Evolutionary conservation across 2,888 invertebrate species (phyloP), one percentile per base, ranked within the genome.

Genomic region (Athrips mouffetella): DNA sequence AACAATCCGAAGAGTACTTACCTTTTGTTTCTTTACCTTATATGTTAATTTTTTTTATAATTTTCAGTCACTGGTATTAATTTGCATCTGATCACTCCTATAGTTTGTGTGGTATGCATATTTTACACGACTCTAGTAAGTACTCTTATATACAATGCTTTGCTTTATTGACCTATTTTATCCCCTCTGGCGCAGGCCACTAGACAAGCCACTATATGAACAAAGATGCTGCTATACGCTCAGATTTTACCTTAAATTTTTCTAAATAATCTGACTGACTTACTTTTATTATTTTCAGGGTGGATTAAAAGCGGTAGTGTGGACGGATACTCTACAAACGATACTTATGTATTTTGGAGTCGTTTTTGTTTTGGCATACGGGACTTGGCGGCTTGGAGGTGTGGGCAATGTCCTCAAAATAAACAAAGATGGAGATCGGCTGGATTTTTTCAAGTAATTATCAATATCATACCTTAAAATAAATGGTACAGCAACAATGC

Each of bases 41-140:
- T 31, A 10, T 35, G 5, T 8, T 13, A 8, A 18, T 2, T 35
- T 18, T 20, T 35, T 20, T 23, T 45, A 54, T 52, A 37, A 54
- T 58, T 89, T 89, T 55, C 89, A 94, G 96, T 96, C 45, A 95
- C 96, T 42, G 96, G 96, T 23, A 90, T 95, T 51, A 92, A 94
- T 62, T 86, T 96, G 23, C 95, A 96, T 81, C 80, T 94, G 55
- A 92, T 95, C 21, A 93, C 95, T 8, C 92, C 94, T 0, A 90
- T 94, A 18, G 94, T 96, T 1, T 95, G 95, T 74, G 79, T 94
- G 29, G 94, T 96, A n/a, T 96, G 96, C 83, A 97, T 96, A 58
- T 96, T 97, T 82, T 98, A 98, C 80, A 98, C 97, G 0, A 94
- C 96, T 52, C 76, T 96, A 76, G 96, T 95, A 86, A 92, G 93